Conservation (phyloP, 2,113 vertebrate genomes). For the Peromyscus maniculatus region DNA sequence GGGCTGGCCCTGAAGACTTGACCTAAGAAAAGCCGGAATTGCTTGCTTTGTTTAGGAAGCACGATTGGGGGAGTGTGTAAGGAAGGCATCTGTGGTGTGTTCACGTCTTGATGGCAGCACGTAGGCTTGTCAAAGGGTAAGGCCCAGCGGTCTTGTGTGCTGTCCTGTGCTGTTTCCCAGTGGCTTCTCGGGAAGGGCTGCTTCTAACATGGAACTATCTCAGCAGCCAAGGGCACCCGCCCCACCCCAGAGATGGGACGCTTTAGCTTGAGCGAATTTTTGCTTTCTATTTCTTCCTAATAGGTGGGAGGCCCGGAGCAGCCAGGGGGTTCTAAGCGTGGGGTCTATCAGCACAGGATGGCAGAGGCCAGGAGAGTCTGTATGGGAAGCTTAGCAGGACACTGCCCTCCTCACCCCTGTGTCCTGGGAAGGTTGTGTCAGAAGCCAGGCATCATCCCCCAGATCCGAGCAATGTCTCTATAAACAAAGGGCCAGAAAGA, state of each 20-base stretch:
- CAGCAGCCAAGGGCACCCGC: not conserved
- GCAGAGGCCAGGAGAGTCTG: accelerated
- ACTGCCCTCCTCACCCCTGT: not conserved
- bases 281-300: not conserved
- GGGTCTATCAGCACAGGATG: not conserved
- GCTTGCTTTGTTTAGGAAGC: not conserved
- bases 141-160: too few species aligned
- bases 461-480: not conserved
- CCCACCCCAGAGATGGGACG: not conserved
- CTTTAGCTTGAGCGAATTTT: not conserved
- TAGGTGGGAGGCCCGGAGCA: not conserved
- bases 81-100: not conserved
- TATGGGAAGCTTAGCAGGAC: accelerated
- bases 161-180: not conserved
- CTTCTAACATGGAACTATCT: not conserved
- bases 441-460: not conserved
- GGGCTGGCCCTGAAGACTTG: not conserved
- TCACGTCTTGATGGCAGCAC: not conserved
- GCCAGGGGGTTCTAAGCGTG: too few species aligned
- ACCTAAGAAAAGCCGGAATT: accelerated
- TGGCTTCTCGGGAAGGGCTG: not conserved
- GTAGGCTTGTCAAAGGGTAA: not conserved
- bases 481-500: not conserved
- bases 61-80: too few species aligned
- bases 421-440: not conserved